These are phyloP conservation scores for Desmophyllum pertusum DNA, from an alignment of 92 coral and sea anemone species.

Conservation along the genomic window DNA sequence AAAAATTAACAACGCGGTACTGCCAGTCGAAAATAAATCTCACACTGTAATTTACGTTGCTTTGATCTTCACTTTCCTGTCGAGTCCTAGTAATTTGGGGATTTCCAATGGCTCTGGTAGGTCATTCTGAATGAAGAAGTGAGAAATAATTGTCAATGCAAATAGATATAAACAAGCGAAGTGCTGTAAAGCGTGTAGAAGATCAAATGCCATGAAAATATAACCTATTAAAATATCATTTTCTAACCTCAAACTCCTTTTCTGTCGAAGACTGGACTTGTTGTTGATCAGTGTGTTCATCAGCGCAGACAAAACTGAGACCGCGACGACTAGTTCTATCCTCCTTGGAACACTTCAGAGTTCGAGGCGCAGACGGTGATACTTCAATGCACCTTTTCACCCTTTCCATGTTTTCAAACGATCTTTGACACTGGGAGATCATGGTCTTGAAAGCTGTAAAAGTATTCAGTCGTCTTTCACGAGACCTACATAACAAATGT, in stretches of 20 bases:
- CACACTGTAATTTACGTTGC: conserved; percentile 10
- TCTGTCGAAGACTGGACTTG: not conserved
- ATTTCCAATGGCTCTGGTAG: conserved; percentile 17
- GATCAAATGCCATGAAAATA: not conserved
- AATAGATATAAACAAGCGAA: not conserved
- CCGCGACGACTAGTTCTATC: conserved; percentile 6
- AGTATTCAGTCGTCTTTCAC: conserved; percentile 53
- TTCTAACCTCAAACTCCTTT: conserved; percentile 15
- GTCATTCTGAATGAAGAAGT: conserved; percentile 16
- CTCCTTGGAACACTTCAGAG: conserved; percentile 23
- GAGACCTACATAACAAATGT: conserved; percentile 44
- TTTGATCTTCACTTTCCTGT: conserved; percentile 10
- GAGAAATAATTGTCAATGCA: conserved; percentile 14
- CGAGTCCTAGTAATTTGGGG: conserved; percentile 12
- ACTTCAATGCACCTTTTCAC: conserved; percentile 42
- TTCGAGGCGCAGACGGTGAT: conserved; percentile 45
- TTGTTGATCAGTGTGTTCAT: not conserved
- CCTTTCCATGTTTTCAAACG: conserved; percentile 10
- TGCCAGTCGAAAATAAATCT: too few relatives aligned
- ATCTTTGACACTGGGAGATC: conserved; percentile 38
- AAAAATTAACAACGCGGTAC: too few relatives aligned
- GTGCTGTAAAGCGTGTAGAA: not conserved
- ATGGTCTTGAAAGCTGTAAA: conserved; percentile 24
- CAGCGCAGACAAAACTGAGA: not conserved
- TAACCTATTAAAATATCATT: not conserved